Percentiles rank a stretch among this genome's conserved stretches.
Conservation (phyloP, 2,888 invertebrate genomes). For the Euspilapteryx auroguttella region DNA sequence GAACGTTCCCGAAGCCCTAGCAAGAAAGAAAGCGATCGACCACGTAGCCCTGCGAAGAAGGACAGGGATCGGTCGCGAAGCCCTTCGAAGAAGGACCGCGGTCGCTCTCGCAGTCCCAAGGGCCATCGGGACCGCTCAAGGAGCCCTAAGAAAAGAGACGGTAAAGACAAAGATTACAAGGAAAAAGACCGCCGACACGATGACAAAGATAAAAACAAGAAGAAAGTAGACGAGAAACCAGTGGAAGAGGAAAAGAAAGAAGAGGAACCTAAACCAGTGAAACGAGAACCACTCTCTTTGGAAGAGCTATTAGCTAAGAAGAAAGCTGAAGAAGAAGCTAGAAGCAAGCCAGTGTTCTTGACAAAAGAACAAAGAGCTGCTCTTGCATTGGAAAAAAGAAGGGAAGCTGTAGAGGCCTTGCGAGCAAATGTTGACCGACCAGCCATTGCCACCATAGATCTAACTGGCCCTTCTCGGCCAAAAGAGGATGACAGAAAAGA, state of each 20-base stretch:
- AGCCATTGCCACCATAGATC: constrained; percentile 39
- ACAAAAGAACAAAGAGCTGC: constrained; percentile 94
- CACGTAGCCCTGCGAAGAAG: constrained; percentile 22
- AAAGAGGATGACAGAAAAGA: constrained; percentile 45
- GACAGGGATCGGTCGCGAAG: constrained; percentile 10
- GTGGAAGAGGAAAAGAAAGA: constrained; percentile 36
- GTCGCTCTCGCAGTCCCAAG: no score
- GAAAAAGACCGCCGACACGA: constrained; percentile 29
- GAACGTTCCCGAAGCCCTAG: constrained; percentile 33
- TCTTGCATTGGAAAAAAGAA: constrained; percentile 85
- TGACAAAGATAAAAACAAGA: constrained; percentile 37
- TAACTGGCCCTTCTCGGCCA: constrained; percentile 53
- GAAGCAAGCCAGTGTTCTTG: constrained; percentile 95
- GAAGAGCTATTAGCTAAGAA: constrained; percentile 95
- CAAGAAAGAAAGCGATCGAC: constrained; percentile 25
- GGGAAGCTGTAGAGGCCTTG: constrained; percentile 85
- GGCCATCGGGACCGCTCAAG: constrained; percentile 31
- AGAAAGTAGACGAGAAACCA: constrained; percentile 33
- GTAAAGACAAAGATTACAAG: constrained; percentile 31
- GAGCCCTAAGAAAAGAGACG: constrained; percentile 42
- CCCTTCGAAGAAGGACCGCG: constrained; percentile 12
- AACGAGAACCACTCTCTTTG: constrained; percentile 86
- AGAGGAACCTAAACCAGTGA: constrained; percentile 31
- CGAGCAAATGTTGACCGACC: constrained; percentile 65
- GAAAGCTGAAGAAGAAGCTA: constrained; percentile 92